Evolutionary conservation across 2,113 vertebrate species (phyloP).

Genomic region (Phalacrocorax brasilianus): DNA sequence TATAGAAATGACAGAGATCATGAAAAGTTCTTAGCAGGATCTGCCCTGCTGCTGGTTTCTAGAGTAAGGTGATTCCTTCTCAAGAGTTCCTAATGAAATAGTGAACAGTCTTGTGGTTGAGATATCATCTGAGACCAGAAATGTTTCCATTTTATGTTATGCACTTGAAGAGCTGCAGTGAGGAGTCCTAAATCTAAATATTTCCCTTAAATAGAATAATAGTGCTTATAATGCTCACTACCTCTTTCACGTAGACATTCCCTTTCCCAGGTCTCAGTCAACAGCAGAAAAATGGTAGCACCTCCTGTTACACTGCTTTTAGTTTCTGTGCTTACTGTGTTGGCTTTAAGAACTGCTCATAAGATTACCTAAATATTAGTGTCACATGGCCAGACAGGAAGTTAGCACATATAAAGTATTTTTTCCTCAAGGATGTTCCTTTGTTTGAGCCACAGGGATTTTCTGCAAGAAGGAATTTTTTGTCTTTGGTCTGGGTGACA

Average conservation of each 20-base stretch:
- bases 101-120: neutral
- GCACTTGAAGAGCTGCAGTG: neutral
- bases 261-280: neutral
- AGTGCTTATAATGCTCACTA: neutral
- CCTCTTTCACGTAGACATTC: accelerated
- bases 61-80: neutral
- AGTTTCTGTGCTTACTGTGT: neutral
- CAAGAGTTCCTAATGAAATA: neutral
- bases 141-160: neutral
- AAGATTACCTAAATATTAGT: neutral
- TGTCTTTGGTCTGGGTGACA: neutral
- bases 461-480: too few relatives aligned
- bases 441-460: neutral
- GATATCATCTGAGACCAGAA: neutral
- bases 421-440: neutral
- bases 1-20: neutral
- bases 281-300: neutral
- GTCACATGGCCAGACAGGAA: neutral
- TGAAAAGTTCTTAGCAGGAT: neutral
- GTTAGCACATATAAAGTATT: neutral
- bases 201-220: neutral
- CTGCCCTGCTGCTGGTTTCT: neutral
- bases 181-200: neutral
- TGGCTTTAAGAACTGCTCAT: neutral
- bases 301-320: neutral